These are phyloP conservation scores for Formicarius rufipectus DNA, from an alignment of 2,113 vertebrate species.

Conservation along the genomic window DNA sequence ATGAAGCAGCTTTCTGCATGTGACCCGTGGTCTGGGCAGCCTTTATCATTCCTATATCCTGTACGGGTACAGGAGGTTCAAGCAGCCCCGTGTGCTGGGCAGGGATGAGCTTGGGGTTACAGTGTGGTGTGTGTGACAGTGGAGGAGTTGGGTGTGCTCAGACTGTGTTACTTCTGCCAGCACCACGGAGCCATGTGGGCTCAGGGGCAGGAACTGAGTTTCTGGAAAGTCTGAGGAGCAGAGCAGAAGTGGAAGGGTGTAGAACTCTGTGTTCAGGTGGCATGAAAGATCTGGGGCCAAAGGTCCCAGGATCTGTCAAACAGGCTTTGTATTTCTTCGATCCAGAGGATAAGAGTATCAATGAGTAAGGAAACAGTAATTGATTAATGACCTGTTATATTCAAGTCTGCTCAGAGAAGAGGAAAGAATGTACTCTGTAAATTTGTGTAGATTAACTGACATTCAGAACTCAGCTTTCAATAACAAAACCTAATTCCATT, in stretches of 20 bases:
- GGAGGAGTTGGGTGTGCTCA: not conserved
- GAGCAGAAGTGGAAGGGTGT: not conserved
- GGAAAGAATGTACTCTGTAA: not conserved
- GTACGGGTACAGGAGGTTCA: not conserved
- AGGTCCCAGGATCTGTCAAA: not conserved
- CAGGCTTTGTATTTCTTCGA: not conserved
- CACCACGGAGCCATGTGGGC: not conserved
- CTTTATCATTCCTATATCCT: fast-evolving
- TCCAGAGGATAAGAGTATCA: not conserved
- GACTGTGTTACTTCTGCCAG: not conserved
- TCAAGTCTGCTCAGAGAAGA: not conserved
- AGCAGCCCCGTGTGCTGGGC: not conserved
- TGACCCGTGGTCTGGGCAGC: not conserved
- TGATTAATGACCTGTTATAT: not conserved
- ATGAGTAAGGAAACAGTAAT: not conserved
- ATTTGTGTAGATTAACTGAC: not conserved
- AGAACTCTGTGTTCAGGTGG: not conserved
- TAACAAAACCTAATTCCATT: not conserved
- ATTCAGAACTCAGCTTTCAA: not conserved
- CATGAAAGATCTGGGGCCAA: not conserved
- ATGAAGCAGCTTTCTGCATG: not conserved
- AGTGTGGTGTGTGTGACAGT: too few species aligned
- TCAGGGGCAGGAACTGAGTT: fast-evolving
- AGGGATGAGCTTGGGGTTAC: fast-evolving
- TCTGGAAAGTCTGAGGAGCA: not conserved